Base-by-base conservation (phyloP, 2,888 invertebrate genomes). In the Dascillus cervinus region DNA sequence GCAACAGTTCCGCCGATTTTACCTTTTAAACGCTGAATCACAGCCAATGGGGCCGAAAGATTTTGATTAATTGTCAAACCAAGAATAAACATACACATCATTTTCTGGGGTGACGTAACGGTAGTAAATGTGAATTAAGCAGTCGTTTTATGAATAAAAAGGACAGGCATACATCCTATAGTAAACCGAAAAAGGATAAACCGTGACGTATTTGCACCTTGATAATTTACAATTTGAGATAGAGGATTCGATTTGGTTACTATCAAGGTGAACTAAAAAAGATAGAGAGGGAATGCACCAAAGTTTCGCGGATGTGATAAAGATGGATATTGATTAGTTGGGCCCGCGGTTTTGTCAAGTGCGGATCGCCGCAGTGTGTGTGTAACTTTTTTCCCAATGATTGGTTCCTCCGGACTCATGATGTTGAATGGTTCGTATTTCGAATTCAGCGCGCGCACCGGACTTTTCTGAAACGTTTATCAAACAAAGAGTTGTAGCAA, bases 261-360 rank as follows among this genome's bases (percentile, higher is more conserved):
- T 29, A 53, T 47, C 53, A 53, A 53, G 53, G 53, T 52, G 52
- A 53, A 52, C 50, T 37, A 49, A 47, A 48, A 50, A 43, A 51
- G 44, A 54, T 31, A 50, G 54, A 54, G 52, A 52, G 52, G 54
- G 52, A 49, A 42, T 38, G 30, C 39, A 32, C 29, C 26, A 23
- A 22, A 15, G 38, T 39, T 40, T 44, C 34, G 35, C 35, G 34
- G 30, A 45, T 39, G 36, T 29, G 41, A 46, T 45, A 53, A 47
- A 41, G 50, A 53, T 44, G 43, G 47, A 46, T 32, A 24, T 26
- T 37, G n/a, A n/a, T 50, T 49, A 52, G 52, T 53, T 49, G 38
- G 46, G 39, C 37, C 34, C 41, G 44, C 43, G 50, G 43, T 44
- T 50, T 46, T 37, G 39, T 29, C 26, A 32, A 28, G 44, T 35